Evolutionary conservation across 2,888 invertebrate species (phyloP), one percentile per base, ranked within the genome.

Genomic region (Drosophila formosana): DNA sequence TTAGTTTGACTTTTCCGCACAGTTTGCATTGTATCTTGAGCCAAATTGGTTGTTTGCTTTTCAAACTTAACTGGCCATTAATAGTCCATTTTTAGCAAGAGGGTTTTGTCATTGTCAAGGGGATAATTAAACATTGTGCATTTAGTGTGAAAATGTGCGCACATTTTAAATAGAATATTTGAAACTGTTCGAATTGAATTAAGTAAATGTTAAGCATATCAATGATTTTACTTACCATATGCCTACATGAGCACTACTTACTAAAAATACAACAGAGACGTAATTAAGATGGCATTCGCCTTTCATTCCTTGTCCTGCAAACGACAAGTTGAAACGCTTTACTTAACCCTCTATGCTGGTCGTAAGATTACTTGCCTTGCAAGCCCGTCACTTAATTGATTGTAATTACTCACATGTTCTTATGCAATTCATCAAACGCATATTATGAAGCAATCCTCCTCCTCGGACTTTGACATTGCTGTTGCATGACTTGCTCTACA

Each of bases 11-110:
- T 85, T 78, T 85, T 88, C 83, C 80, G 80, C 71, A 75, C 71
- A 82, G 88, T 88, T 83, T 85, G 83, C 75, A 80, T 75, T 80
- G 80, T 75, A 70, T 70, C 68, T 72, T 64, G 64, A 82, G 78
- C 87, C 64, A 75, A 83, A 83, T 78, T 72, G 72, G 60, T 70
- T 82, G 84, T 78, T 86, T 83, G 87, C 81, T 66, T 83, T 58
- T 50, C 63, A 72, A 75, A 72, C 66, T 65, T 47, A 68, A 58
- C 66, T 53, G 67, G 60, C 57, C 70, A 82, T 80, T 75, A 84
- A 82, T 86, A 66, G 60, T 57, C 11, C 18, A 18, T 34, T 50
- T 34, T 28, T 37, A 63, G 58, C 50, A 39, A 25, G 34, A 39
- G 53, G 26, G n/a, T 37, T 61, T 66, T 47, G 28, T 25, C 45